Evolutionary conservation across 2,113 vertebrate genomes (phyloP).

Genomic region (Lamprologus ornatipinnis): DNA sequence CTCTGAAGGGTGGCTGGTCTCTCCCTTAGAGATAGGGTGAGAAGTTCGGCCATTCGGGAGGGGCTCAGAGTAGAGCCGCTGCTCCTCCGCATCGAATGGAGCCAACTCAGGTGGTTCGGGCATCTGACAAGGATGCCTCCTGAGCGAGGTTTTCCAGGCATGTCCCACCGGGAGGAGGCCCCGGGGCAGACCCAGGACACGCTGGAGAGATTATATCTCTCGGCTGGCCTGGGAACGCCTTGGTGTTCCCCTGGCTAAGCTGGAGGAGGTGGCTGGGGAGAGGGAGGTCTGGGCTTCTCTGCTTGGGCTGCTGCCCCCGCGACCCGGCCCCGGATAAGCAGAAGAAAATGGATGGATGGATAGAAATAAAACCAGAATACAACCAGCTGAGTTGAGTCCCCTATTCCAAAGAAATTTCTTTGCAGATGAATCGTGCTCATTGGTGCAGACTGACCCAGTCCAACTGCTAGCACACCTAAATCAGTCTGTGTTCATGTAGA

Average conservation of each 20-base stretch:
- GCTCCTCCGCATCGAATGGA: rapidly evolving
- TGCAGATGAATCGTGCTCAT: neutral
- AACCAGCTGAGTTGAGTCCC: neutral
- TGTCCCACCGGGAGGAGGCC: neutral
- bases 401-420: neutral
- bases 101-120: rapidly evolving
- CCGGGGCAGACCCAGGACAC: neutral
- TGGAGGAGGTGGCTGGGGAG: neutral
- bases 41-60: rapidly evolving
- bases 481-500: neutral
- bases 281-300: neutral
- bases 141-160: rapidly evolving
- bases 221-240: neutral
- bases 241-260: neutral
- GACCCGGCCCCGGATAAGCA: rapidly evolving
- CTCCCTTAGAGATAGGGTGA: neutral
- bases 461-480: neutral
- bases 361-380: neutral
- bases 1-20: rapidly evolving
- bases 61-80: neutral
- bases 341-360: neutral
- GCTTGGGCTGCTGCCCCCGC: rapidly evolving
- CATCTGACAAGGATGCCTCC: rapidly evolving
- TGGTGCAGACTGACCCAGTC: neutral
- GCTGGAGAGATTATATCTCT: neutral